Base-by-base conservation (phyloP, 2,888 invertebrate species). In the Epicampocera succincta region DNA sequence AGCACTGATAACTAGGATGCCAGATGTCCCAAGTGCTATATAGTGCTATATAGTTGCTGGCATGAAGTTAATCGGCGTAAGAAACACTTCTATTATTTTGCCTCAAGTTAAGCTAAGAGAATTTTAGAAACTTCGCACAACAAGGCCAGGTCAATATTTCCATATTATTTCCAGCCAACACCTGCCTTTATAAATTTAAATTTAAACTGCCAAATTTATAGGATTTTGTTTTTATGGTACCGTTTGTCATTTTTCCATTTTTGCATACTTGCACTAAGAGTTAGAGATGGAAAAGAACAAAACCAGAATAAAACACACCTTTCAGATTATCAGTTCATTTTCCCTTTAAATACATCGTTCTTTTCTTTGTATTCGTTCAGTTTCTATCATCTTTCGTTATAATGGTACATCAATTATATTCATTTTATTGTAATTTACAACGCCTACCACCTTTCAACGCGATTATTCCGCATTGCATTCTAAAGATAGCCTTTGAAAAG, bases 401-500 rank as follows among this genome's bases (percentile, higher is more conserved):
- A 65, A 78, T 74, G 78, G 69, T 82, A 82, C 82, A 82, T 82
- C 82, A 82, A 82, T 82, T 82, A 82, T 82, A 82, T 82, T 75
- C 82, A 82, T 82, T 82, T 82, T 82, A 82, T 82, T 82, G 82
- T 82, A 82, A 82, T 82, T 82, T 82, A 82, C 82, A 82, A 82
- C 82, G 82, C 82, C 82, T 82, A 82, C 82, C 82, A 82, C 71
- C 82, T 82, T 82, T 82, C 82, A 82, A 78, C 82, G 78, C 82
- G 82, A 82, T 82, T 78, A 82, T 78, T 81, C 74, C 65, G 71
- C 54, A 74, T 54, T 60, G 78, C 48, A 74, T 78, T 71, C 71
- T 50, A 71, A 63, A 66, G 78, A 82, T 82, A 82, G 82, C 78
- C 74, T 74, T 78, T 74, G 33, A 63, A 77, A 60, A 75, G 29